Percentiles rank a stretch among this genome's conserved stretches.
phyloP scores from a whole-genome alignment of 2,888 invertebrate genomes.

The Thera obeliscata region DNA sequence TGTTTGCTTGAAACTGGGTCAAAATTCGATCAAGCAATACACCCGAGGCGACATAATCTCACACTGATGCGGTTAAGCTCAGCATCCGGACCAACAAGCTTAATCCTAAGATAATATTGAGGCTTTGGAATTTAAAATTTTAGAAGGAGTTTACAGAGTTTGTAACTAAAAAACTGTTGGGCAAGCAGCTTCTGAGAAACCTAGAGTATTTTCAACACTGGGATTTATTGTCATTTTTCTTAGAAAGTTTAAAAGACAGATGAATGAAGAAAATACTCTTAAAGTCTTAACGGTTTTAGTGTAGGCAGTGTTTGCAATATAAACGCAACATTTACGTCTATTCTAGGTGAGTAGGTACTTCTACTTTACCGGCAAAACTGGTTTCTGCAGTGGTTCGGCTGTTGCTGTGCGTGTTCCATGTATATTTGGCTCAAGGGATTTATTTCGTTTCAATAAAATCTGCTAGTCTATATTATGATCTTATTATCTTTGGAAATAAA shows the following conservation, averaged over 20 bases:
- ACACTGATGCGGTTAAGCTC: constrained; percentile 27
- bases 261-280: neutral
- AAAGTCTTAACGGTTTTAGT: neutral
- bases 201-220: neutral
- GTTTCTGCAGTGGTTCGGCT: constrained; percentile 19
- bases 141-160: constrained; percentile 4
- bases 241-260: too few species aligned
- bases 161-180: neutral
- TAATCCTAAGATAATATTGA: constrained; percentile 32
- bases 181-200: neutral
- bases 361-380: constrained; percentile 17
- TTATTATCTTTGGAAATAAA: too few species aligned
- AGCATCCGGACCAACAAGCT: constrained; percentile 29
- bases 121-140: constrained; percentile 28
- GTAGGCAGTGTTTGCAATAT: constrained; percentile 3
- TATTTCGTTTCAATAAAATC: too few species aligned
- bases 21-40: constrained; percentile 32
- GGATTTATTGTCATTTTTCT: neutral
- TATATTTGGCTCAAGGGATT: neutral
- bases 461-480: too few species aligned
- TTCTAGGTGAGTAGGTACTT: constrained; percentile 18
- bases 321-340: constrained; percentile 9
- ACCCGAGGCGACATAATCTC: constrained; percentile 30
- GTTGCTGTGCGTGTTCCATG: constrained; percentile 2
- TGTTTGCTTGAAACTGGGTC: constrained; percentile 30